Base-by-base conservation (phyloP, 37 sponge, comb jelly and placozoan genomes). In the Beroe ovata region DNA sequence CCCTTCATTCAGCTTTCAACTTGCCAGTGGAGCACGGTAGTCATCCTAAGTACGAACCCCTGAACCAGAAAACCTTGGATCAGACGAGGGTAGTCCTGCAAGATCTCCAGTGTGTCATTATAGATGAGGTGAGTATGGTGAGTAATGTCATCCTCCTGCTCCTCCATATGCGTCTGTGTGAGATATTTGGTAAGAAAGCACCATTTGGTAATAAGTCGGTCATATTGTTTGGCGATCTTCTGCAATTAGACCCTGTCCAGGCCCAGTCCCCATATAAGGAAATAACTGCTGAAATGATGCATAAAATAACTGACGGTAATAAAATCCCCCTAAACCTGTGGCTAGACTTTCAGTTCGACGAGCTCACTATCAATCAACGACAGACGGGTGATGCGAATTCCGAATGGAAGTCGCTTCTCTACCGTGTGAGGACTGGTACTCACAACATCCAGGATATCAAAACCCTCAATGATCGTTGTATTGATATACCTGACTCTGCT, bases 61-160 rank as follows among this genome's bases (percentile, higher is more conserved):
- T 94, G 60, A 58, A 88, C 2, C 88, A 91, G 71, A 88, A 81
- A 26, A 38, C 89, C 60, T 66, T 84, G 19, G 89, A 91, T 60
- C 38, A 90, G 23, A 71, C 89, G 41, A 71, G 89, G 69, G 60
- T 30, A 18, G 89, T 26, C 16, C 89, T 94, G 25, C 21, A 81
- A 25, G 18, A 64, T n/a, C 69, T 91, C 1, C 88, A 88, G 21
- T n/a, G 91, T 37, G 34, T 94, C 40, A 90, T 94, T 28, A 90
- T 91, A 71, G 94, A 94, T 38, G 91, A 94, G 54, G 89, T 94
- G 6, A 91, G 91, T 47, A 92, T 94, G 92, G 61, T 92, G 14
- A 89, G 88, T 35, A 92, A 62, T 41, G 47, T 89, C 25, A 91
- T 54, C 25, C 41, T 93, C 29, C 36, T 72, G 28, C 91, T 89